Evolutionary conservation across 2,888 invertebrate species (phyloP).

Genomic region (Therioaphis trifolii): DNA sequence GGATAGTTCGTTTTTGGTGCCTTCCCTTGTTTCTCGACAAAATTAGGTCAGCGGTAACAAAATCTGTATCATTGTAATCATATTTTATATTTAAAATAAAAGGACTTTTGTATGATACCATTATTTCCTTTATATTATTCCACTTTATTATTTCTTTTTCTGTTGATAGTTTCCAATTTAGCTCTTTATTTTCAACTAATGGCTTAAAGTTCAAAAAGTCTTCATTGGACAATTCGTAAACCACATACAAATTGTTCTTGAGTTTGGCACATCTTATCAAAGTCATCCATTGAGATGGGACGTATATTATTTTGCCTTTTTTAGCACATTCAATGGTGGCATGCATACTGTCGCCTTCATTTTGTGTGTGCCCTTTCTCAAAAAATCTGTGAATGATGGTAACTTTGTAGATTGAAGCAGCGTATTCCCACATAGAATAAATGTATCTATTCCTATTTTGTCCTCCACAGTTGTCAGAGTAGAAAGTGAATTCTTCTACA

Average conservation of each 20-base stretch:
- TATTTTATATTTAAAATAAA: conserved; percentile 11
- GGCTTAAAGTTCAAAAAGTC: conserved; percentile 14
- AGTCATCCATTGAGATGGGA: not conserved
- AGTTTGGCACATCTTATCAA: conserved; percentile 10
- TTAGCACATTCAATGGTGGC: conserved; percentile 13
- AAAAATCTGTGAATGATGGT: conserved; percentile 17
- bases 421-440: not conserved
- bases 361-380: conserved; percentile 19
- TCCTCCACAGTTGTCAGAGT: not conserved
- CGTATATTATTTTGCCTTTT: conserved; percentile 24
- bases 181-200: conserved; percentile 6
- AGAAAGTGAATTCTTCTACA: conserved; percentile 1
- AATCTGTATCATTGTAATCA: not conserved
- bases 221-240: conserved; percentile 4
- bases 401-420: not conserved
- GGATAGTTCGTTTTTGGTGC: too few relatives aligned
- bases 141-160: not conserved
- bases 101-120: not conserved
- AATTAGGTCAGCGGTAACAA: conserved; percentile 5
- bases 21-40: not conserved
- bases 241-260: not conserved
- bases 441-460: not conserved
- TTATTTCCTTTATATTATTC: conserved; percentile 15
- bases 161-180: conserved; percentile 1
- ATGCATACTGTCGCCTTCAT: conserved; percentile 15